phyloP scores from a whole-genome alignment of 2,888 invertebrate genomes.

The Drosophila lutescens region DNA sequence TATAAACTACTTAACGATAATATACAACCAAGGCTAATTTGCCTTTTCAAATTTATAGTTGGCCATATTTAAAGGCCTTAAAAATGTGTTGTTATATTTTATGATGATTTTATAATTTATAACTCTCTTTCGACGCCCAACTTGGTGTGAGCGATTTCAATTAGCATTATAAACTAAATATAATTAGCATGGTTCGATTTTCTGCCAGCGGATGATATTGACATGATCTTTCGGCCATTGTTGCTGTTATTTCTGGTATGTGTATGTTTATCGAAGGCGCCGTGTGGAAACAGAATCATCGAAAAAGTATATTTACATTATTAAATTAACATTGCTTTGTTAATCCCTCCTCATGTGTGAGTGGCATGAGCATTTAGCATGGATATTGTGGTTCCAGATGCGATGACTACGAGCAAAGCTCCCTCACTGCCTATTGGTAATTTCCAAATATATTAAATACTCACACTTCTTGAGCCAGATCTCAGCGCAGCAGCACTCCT shows the following conservation, averaged over 20 bases:
- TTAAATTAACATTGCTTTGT: conserved; percentile 73
- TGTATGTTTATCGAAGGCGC: conserved; percentile 49
- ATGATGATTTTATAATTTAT: conserved; percentile 60
- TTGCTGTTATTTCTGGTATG: conserved; percentile 32
- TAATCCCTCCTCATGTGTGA: conserved; percentile 56
- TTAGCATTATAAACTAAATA: conserved; percentile 76
- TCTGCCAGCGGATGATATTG: conserved; percentile 29
- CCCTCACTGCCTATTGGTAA: not conserved
- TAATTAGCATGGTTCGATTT: conserved; percentile 72
- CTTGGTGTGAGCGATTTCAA: conserved; percentile 58
- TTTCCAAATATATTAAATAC: conserved; percentile 46
- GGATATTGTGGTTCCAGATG: conserved; percentile 20
- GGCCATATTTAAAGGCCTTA: conserved; percentile 28
- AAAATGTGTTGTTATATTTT: conserved; percentile 31
- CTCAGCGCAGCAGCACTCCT: conserved; percentile 83
- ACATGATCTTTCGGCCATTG: conserved; percentile 43
- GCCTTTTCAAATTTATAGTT: conserved; percentile 40
- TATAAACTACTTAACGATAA: conserved; percentile 48
- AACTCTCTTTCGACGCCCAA: conserved; percentile 22
- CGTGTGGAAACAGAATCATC: conserved; percentile 30
- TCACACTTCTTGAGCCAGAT: conserved; percentile 82
- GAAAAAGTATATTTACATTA: conserved; percentile 60
- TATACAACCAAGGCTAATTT: conserved; percentile 59
- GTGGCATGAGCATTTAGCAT: conserved; percentile 41
- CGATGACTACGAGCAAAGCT: not conserved